A percentile compares a stretch with the other conserved stretches of the same genome.
phyloP scores from a whole-genome alignment of 2,888 invertebrate genomes.

The Prenolepis imparis region DNA sequence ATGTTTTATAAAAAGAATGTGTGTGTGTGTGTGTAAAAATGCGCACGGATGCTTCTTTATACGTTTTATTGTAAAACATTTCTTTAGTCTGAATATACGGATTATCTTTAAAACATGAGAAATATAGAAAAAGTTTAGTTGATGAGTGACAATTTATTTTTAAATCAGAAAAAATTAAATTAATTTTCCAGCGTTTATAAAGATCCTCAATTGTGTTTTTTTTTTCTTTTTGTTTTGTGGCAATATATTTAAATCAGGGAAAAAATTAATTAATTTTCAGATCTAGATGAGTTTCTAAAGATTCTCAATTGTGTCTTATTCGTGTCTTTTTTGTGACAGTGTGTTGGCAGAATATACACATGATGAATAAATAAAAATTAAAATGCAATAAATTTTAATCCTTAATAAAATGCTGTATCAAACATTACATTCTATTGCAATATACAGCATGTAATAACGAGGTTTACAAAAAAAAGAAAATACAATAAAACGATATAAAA shows the following conservation, averaged over 20 bases:
- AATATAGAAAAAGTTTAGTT: background rate
- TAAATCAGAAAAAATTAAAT: background rate
- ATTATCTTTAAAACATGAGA: background rate
- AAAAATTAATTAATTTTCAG: background rate
- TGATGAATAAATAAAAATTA: background rate
- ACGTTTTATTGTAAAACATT: background rate
- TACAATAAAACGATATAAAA: background rate
- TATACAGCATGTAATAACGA: background rate
- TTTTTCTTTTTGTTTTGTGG: background rate
- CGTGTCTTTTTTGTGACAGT: background rate
- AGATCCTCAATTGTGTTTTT: background rate
- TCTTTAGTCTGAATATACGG: background rate
- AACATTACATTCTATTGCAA: slow-evolving; percentile 3
- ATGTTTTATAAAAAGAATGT: background rate
- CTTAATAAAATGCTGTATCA: background rate
- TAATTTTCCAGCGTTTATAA: background rate
- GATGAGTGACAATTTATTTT: background rate
- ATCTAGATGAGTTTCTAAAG: slow-evolving; percentile 1
- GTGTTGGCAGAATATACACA: background rate
- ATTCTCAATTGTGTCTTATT: background rate
- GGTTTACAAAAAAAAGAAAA: background rate
- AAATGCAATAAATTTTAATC: slow-evolving; percentile 3
- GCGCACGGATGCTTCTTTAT: background rate
- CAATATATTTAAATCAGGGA: background rate
- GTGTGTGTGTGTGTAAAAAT: background rate